Percentiles rank a stretch among this genome's conserved stretches.
phyloP scores from a whole-genome alignment of 2,797 vertebrate species.

The Triplophysa yarkandensis region DNA sequence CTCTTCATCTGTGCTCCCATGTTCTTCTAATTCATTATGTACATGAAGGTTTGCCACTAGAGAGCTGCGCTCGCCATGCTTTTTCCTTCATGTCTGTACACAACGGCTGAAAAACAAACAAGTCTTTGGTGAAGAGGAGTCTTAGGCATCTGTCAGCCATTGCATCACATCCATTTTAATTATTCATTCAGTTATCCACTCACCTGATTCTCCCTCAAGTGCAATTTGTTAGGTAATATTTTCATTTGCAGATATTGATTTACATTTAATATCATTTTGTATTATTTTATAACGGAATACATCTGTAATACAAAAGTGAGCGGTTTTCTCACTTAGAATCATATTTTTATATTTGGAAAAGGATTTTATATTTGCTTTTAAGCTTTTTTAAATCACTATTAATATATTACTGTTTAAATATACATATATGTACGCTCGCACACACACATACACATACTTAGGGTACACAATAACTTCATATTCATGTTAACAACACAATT shows the following conservation, averaged over 20 bases:
- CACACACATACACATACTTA: too few relatives aligned
- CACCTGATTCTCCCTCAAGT: conserved; percentile 43
- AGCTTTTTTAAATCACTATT: too few relatives aligned
- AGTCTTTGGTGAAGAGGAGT: conserved; percentile 51
- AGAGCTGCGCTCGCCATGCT: conserved; percentile 43
- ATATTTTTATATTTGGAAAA: too few relatives aligned
- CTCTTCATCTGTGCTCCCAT: conserved; percentile 62
- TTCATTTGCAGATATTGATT: conserved; percentile 30
- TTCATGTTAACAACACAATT: too few relatives aligned
- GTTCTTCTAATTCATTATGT: conserved; percentile 67
- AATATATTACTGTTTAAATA: too few relatives aligned
- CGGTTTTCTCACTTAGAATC: too few relatives aligned
- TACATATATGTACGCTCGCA: too few relatives aligned
- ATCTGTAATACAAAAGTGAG: too few relatives aligned
- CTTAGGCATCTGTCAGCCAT: conserved; percentile 45
- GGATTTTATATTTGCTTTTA: too few relatives aligned
- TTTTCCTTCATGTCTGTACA: conserved; percentile 57
- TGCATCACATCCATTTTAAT: conserved; percentile 42
- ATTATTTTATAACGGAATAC: background rate
- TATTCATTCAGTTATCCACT: conserved; percentile 40
- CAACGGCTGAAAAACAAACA: conserved; percentile 58
- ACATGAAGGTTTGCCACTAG: conserved; percentile 55
- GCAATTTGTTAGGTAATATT: conserved; percentile 43
- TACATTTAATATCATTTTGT: background rate
- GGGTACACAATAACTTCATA: too few relatives aligned